Base-by-base conservation (phyloP, 2,797 vertebrate species). In the Chanos chanos region DNA sequence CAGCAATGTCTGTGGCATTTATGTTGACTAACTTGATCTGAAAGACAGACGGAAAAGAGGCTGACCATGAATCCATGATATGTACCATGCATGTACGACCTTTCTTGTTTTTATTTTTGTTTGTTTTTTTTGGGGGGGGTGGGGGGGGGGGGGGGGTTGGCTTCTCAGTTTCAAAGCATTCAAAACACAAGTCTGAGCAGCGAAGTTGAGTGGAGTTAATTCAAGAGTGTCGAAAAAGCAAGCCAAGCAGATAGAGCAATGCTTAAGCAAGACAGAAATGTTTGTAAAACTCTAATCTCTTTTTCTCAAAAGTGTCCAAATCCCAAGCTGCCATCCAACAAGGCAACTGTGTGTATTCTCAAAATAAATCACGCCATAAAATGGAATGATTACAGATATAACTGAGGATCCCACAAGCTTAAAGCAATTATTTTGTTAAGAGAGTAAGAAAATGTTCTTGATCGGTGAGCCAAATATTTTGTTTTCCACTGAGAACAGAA, bases 11-110 rank as follows among this genome's bases (percentile, higher is more conserved):
- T 8, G 95, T 98, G 59, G 94, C 94, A 71, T 99, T 97, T 75
- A 99, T 99, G 85, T 99, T 99, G 69, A 99, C 97, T 48, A 99
- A 84, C 66, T 99, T 99, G 82, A 99, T 99, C 97, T 99, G 86
- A 41, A 84, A 85, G 47, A 60, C 57, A 70, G 75, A 80, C 85
- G 63, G 88, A 13, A n/a, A n/a, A n/a, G n/a, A n/a, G n/a, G n/a
- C n/a, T n/a, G n/a, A n/a, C n/a, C n/a, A n/a, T n/a, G n/a, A n/a
- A n/a, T n/a, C n/a, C n/a, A n/a, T n/a, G n/a, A n/a, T n/a, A n/a
- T n/a, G n/a, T n/a, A n/a, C n/a, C n/a, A n/a, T n/a, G n/a, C n/a
- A n/a, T n/a, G n/a, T n/a, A n/a, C n/a, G n/a, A n/a, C n/a, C n/a
- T n/a, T n/a, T n/a, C n/a, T n/a, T n/a, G n/a, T n/a, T n/a, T n/a